phyloP scores from a whole-genome alignment of 2,113 vertebrate species.

The Dasyurus viverrinus region DNA sequence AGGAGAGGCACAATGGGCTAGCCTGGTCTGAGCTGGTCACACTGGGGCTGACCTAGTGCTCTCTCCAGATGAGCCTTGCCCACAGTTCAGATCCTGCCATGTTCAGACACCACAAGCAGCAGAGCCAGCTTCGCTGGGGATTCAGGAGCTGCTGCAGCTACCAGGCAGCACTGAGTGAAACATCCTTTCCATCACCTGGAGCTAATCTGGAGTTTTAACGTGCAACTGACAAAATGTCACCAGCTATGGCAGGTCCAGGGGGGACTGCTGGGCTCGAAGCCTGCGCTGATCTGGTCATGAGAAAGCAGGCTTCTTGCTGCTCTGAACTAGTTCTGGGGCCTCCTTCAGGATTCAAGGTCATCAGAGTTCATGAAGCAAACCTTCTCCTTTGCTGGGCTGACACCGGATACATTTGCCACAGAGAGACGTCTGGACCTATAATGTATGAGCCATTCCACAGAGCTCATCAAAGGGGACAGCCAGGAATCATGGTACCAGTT shows the following conservation, averaged over 20 bases:
- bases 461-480: neutral
- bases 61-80: no score
- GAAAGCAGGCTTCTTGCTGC: neutral
- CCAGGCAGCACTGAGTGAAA: neutral
- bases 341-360: neutral
- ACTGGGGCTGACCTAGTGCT: neutral
- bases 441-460: neutral
- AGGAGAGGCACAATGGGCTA: neutral
- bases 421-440: neutral
- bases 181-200: conserved; percentile 19
- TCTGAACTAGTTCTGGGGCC: neutral
- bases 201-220: neutral
- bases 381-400: neutral
- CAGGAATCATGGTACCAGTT: neutral
- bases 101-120: neutral
- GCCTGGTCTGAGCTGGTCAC: neutral
- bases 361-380: neutral
- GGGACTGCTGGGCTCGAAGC: neutral
- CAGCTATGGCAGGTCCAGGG: neutral
- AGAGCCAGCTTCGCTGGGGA: neutral
- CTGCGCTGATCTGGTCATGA: neutral
- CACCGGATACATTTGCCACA: neutral
- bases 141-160: neutral
- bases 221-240: neutral
- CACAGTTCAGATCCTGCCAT: neutral